Evolutionary conservation across 2,113 vertebrate genomes (phyloP).

Genomic region (Arizona elegans): DNA sequence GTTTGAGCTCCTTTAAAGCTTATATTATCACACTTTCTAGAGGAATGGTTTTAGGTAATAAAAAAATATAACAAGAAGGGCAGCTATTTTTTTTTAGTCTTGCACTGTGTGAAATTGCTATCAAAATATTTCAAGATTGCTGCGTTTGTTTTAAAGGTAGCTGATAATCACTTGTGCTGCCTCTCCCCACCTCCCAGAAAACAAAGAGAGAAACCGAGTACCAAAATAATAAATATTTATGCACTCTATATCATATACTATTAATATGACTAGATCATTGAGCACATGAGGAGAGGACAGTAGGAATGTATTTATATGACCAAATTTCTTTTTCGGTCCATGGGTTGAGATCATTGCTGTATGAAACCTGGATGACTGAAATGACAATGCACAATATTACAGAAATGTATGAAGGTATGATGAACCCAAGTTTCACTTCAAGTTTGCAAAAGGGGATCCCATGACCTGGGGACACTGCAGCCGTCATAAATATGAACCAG

Average conservation of each 20-base stretch:
- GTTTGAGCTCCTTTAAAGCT: neutral
- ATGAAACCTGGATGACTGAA: neutral
- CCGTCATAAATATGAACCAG: too few species aligned
- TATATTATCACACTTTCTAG: neutral
- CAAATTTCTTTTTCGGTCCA: neutral
- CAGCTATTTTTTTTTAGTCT: neutral
- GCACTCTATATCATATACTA: neutral
- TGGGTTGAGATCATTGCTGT: neutral
- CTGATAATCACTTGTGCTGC: neutral
- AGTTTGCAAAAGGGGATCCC: too few species aligned
- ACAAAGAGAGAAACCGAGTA: neutral
- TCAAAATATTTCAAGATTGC: neutral
- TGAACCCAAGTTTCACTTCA: neutral
- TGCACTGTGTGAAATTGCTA: neutral
- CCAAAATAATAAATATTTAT: neutral
- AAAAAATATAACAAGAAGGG: neutral
- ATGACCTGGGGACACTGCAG: too few species aligned
- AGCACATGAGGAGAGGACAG: neutral
- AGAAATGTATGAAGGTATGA: neutral
- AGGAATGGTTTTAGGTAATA: neutral
- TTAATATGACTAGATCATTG: constrained; percentile 6
- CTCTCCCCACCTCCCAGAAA: neutral
- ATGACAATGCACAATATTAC: neutral
- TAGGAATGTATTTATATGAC: neutral
- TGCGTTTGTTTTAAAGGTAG: neutral